phyloP scores from a whole-genome alignment of 2,797 vertebrate species.

The Acanthis flammea region DNA sequence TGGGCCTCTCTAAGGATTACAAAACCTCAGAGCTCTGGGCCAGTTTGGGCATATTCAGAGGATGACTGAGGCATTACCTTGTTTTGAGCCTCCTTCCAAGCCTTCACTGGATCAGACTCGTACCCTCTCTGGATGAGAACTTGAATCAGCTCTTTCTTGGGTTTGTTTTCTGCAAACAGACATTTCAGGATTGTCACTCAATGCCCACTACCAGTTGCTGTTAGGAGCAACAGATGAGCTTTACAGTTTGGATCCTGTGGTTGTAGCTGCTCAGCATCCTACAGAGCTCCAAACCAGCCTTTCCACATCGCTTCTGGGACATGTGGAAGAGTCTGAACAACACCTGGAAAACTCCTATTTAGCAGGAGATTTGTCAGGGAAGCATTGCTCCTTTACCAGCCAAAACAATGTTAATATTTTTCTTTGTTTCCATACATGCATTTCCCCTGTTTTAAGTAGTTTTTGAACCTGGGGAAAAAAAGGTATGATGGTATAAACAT shows the following conservation, averaged over 20 bases:
- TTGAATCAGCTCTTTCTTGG: conserved; percentile 93
- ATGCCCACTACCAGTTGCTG: background rate
- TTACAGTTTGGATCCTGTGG: background rate
- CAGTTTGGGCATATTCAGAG: background rate
- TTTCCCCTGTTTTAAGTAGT: background rate
- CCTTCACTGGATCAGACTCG: conserved; percentile 93
- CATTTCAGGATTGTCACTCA: background rate
- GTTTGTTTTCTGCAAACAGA: conserved; percentile 89
- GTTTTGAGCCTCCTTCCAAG: conserved; percentile 91
- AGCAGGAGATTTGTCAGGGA: background rate
- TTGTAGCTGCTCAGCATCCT: background rate
- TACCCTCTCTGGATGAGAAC: conserved; percentile 92
- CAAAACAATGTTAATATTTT: background rate
- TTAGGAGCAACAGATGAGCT: background rate
- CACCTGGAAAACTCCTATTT: background rate
- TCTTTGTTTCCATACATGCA: background rate
- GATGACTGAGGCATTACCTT: conserved; percentile 79
- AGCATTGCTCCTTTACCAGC: background rate
- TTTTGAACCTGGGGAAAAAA: background rate
- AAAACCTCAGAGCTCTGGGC: background rate
- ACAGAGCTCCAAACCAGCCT: background rate
- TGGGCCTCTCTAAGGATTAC: background rate
- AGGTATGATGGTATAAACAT: background rate
- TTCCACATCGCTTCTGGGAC: background rate
- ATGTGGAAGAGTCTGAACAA: background rate